Conservation (phyloP, 2,888 invertebrate species). For the Aelia acuminata region DNA sequence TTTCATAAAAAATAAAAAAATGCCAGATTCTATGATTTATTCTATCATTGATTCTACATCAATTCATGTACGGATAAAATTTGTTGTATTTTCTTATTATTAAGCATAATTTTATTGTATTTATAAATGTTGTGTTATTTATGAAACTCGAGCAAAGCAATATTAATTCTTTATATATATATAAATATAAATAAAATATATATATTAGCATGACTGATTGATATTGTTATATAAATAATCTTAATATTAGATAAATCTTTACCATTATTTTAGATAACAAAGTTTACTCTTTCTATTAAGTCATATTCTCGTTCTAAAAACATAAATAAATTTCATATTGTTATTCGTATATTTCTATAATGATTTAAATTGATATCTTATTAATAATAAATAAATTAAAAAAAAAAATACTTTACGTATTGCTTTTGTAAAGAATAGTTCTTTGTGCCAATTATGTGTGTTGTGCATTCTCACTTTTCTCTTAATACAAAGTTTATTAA, state of each 20-base stretch:
- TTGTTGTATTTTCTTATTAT: slow-evolving; percentile 37
- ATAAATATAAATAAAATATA: background rate
- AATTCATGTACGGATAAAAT: background rate
- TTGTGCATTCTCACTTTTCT: slow-evolving; percentile 64
- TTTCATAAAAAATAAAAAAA: no score
- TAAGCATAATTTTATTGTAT: slow-evolving; percentile 48
- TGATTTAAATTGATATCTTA: slow-evolving; percentile 48
- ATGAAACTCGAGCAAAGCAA: slow-evolving; percentile 53
- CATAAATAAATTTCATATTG: slow-evolving; percentile 53
- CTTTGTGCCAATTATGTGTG: slow-evolving; percentile 65
- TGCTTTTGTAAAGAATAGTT: slow-evolving; percentile 63
- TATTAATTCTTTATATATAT: slow-evolving; percentile 54
- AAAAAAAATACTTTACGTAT: slow-evolving; percentile 57
- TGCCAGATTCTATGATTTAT: background rate
- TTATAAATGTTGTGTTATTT: slow-evolving; percentile 44
- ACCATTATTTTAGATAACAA: slow-evolving; percentile 53
- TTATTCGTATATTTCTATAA: slow-evolving; percentile 59
- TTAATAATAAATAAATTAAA: slow-evolving; percentile 43
- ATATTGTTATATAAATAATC: slow-evolving; percentile 52
- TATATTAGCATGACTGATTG: slow-evolving; percentile 57
- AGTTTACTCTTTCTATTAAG: slow-evolving; percentile 57
- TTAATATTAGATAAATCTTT: slow-evolving; percentile 53
- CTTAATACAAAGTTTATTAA: slow-evolving; percentile 61
- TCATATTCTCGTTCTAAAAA: slow-evolving; percentile 32
- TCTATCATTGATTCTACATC: background rate